A percentile compares a stretch with the other conserved stretches of the same genome.
Evolutionary conservation across 2,888 invertebrate species (phyloP).

Genomic region (Cephonodes hylas): DNA sequence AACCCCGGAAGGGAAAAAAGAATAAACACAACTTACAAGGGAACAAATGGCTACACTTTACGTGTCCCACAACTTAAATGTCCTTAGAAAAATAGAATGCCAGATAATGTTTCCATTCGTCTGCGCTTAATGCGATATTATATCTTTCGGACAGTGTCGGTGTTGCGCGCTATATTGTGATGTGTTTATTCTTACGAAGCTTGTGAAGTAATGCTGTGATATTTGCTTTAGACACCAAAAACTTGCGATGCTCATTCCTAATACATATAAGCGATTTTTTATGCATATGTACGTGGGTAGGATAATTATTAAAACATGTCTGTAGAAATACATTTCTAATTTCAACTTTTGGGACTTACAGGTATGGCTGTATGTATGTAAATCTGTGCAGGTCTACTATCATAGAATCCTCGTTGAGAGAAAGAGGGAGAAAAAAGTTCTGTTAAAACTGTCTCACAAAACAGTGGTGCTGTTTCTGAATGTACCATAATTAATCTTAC

Average conservation of each 20-base stretch:
- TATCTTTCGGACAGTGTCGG: constrained; percentile 29
- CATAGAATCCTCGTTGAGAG: too few relatives aligned
- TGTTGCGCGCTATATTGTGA: neutral
- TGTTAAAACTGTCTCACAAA: too few relatives aligned
- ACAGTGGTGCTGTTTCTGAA: too few relatives aligned
- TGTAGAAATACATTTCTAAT: too few relatives aligned
- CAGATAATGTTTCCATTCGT: constrained; percentile 67
- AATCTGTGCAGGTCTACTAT: too few relatives aligned
- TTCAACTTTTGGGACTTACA: too few relatives aligned
- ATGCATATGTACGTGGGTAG: too few relatives aligned
- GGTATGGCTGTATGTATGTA: too few relatives aligned
- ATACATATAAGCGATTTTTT: too few relatives aligned
- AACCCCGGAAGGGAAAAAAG: constrained; percentile 50
- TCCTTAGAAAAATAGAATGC: constrained; percentile 62
- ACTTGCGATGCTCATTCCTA: neutral
- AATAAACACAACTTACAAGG: constrained; percentile 68
- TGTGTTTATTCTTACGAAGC: constrained; percentile 11
- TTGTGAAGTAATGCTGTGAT: neutral
- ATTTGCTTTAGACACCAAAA: neutral
- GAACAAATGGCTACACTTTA: constrained; percentile 74
- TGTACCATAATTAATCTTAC: too few relatives aligned
- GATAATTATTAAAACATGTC: too few relatives aligned
- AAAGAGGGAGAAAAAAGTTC: too few relatives aligned
- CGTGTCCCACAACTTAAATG: constrained; percentile 71
- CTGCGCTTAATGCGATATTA: constrained; percentile 58